Percentiles rank a stretch among this genome's conserved stretches.
These are phyloP conservation scores for Paramuricea clavata DNA, from an alignment of 92 coral and sea anemone genomes.

Conservation along the genomic window DNA sequence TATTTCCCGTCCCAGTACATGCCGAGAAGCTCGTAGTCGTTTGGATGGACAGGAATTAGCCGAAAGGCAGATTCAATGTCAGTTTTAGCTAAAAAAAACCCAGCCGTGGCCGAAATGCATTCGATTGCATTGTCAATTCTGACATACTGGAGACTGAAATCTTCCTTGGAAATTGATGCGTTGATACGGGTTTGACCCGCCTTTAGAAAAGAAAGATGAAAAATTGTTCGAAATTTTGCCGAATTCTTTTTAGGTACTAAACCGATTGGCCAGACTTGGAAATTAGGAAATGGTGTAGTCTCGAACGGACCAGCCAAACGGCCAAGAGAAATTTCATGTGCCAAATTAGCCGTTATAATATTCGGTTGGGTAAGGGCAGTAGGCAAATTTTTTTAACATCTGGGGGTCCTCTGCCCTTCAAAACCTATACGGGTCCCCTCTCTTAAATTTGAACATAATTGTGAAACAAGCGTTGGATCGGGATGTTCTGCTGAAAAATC, in stretches of 20 bases:
- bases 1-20: conserved; percentile 1
- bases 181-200: conserved; percentile 28
- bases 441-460: too few relatives aligned
- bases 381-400: too few relatives aligned
- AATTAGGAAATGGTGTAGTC: conserved; percentile 65
- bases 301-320: conserved; percentile 61
- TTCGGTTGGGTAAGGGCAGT: too few relatives aligned
- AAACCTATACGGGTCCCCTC: too few relatives aligned
- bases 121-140: background rate
- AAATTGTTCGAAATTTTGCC: conserved; percentile 53
- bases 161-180: conserved; percentile 14
- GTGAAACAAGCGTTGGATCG: too few relatives aligned
- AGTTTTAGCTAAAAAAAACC: background rate
- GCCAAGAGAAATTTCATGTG: conserved; percentile 60
- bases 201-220: conserved; percentile 54
- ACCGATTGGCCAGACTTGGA: conserved; percentile 61
- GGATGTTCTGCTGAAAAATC: too few relatives aligned
- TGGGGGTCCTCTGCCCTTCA: too few relatives aligned
- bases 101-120: background rate
- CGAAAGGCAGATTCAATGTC: conserved; percentile 21
- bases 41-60: conserved; percentile 15
- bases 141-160: conserved; percentile 37
- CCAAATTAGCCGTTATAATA: conserved; percentile 53
- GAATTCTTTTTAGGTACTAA: conserved; percentile 68
- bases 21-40: conserved; percentile 26